Evolutionary conservation across 2,888 invertebrate species (phyloP), one percentile per base, ranked within the genome.

Genomic region (Ornithoptera priamus): DNA sequence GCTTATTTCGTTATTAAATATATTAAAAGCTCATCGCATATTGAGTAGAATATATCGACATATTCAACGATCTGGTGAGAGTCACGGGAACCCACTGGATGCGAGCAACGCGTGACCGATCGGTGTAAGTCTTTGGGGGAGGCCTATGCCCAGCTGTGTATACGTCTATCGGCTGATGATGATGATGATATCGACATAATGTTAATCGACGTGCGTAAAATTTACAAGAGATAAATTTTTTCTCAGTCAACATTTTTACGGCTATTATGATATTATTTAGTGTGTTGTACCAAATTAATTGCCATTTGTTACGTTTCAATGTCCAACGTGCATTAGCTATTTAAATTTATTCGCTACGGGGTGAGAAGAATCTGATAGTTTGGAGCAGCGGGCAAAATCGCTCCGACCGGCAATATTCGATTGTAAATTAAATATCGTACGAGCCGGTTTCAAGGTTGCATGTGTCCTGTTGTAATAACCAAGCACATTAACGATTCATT

Each of bases 371-470:
- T 58, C 62, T 62, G 36, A 62, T 39, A n/a, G 65, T 70, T 70
- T 50, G 36, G 50, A 62, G 10, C 50, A 58, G 65, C 62, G 65
- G 63, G 62, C 66, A 66, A 63, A 62, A 62, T 70, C 39, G 69
- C 61, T 56, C 57, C 56, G 39, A 61, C 30, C 56, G 22, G 56
- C 59, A 63, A 66, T 62, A 66, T 66, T 66, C 62, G 62, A 70
- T 70, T 62, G 62, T 70, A 66, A 69, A 62, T 66, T 46, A 62
- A 70, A 67, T 70, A 67, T 67, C 36, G 63, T 63, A 59, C 63
- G 66, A 62, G 62, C 66, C 58, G 36, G 22, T 62, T 66, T 66
- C 70, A 70, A 70, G 70, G 70, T 70, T 66, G 62, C 59, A 18
- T 50, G 46, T 57, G 20, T 68, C 68, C 68, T 64, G 64, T 69